Conservation (phyloP, 1,140 invertebrate species). For the Scaptodrosophila lebanonensis region DNA sequence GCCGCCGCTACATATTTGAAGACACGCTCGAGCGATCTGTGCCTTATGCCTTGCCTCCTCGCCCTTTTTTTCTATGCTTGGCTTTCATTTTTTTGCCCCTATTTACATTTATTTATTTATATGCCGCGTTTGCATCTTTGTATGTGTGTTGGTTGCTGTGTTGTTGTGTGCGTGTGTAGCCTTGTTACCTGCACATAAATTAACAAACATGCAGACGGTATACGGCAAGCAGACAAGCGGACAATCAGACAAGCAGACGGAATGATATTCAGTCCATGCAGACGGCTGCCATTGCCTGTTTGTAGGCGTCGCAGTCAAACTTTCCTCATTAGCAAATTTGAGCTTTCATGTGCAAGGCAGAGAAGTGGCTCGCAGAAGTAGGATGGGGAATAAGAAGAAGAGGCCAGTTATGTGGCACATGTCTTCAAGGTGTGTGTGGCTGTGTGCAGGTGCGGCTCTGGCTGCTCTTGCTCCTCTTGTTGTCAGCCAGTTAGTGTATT, state of each 20-base stretch:
- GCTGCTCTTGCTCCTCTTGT: conserved; percentile 17
- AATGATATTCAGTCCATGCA: conserved; percentile 8
- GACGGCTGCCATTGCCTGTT: neutral
- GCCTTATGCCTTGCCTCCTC: neutral
- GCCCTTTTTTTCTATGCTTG: neutral
- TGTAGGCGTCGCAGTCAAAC: conserved; percentile 43
- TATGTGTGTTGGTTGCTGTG: neutral
- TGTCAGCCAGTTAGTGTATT: conserved; percentile 57
- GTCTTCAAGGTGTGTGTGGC: too few species aligned
- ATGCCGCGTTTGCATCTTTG: conserved; percentile 4
- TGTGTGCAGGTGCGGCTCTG: neutral
- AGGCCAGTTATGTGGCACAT: too few species aligned
- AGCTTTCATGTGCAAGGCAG: neutral
- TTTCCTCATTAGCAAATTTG: conserved; percentile 71
- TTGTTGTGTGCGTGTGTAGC: conserved; percentile 18
- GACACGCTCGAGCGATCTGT: conserved; percentile 2
- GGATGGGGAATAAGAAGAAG: too few species aligned
- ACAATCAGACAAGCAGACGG: too few species aligned
- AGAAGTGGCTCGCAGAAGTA: too few species aligned
- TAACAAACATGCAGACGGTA: conserved; percentile 15
- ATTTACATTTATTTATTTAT: conserved; percentile 10
- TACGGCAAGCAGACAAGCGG: too few species aligned
- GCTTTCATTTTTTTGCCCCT: conserved; percentile 33
- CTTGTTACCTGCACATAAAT: conserved; percentile 60
- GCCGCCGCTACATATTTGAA: neutral